Conservation (phyloP, 2,888 invertebrate species). For the Drosophila nr. medialis region DNA sequence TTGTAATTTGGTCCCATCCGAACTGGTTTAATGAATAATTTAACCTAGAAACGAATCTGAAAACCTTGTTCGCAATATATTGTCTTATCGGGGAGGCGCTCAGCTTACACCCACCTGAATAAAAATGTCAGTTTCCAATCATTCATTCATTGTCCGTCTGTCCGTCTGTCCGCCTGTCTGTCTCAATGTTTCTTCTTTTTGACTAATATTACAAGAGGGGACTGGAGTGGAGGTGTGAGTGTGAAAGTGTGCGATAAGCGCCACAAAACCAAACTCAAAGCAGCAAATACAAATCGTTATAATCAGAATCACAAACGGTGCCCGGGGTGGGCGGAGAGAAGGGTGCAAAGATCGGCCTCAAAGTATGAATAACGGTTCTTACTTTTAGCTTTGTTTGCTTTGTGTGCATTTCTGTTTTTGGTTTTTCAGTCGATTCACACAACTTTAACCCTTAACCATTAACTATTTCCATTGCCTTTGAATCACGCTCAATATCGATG, state of each 20-base stretch:
- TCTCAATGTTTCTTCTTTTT: slow-evolving; percentile 18
- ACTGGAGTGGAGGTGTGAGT: not conserved
- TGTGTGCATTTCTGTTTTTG: slow-evolving; percentile 18
- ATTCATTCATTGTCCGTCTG: slow-evolving; percentile 32
- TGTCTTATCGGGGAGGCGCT: slow-evolving; percentile 45
- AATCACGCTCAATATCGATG: slow-evolving; percentile 4
- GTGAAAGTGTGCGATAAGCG: slow-evolving; percentile 42
- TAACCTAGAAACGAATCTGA: slow-evolving; percentile 42
- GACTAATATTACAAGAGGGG: slow-evolving; percentile 56
- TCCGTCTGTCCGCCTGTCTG: slow-evolving; percentile 18
- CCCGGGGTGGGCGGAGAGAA: not conserved
- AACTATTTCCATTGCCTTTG: slow-evolving; percentile 19
- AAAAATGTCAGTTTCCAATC: slow-evolving; percentile 39
- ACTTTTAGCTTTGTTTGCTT: slow-evolving; percentile 22
- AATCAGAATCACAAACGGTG: slow-evolving; percentile 16
- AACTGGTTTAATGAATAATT: slow-evolving; percentile 12
- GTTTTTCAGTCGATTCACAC: slow-evolving; percentile 5
- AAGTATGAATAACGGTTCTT: slow-evolving; percentile 52
- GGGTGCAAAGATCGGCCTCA: slow-evolving; percentile 53
- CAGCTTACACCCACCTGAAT: slow-evolving; percentile 55
- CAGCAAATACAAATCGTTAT: slow-evolving; percentile 13
- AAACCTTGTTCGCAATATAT: slow-evolving; percentile 46
- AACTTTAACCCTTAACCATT: slow-evolving; percentile 21
- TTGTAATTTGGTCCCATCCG: slow-evolving; percentile 4
- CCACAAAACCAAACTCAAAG: slow-evolving; percentile 21